Evolutionary conservation across 1,140 invertebrate genomes (phyloP), one percentile per base, ranked within the genome.

Genomic region (Maniola jurtina): DNA sequence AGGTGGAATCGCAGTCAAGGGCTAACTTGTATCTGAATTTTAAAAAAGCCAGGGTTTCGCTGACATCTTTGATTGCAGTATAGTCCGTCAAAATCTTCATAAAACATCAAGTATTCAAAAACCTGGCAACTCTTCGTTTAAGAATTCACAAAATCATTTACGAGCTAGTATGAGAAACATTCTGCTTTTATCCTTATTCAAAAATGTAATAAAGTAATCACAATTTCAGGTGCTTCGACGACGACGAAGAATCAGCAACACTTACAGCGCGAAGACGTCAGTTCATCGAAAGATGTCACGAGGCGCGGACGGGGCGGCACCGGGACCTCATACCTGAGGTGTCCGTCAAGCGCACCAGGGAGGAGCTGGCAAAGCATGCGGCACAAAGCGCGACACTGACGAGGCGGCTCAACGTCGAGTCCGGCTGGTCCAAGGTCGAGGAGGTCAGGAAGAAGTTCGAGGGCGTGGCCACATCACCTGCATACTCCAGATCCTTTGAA

Each of bases 361-460:
- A 89, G 58, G 84, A 89, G 78, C 65, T 89, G n/a, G 72, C 85
- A 10, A 86, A 84, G 74, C 81, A 86, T 88, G 85, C 85, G 81
- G 66, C 76, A 66, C 85, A 83, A 73, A 77, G 68, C 33, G 61
- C 72, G 34, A 68, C 76, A 66, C 68, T 84, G 68, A 80, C 76
- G 60, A 80, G 87, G 67, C 81, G 87, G 71, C 83, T 88, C 48
- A 86, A 86, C 76, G 81, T 87, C 45, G 85, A 88, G 71, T 84
- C 84, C 10, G 82, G 85, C 45, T 89, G 87, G 87, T 86, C 85
- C 55, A 89, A 89, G 69, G 87, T 89, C 70, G 87, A 89, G 74
- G 84, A 89, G 70, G 87, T 89, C 10, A 64, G 87, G 58, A 89
- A 88, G 81, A 89, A 88, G 73, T 88, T 89, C 52, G 87, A 89